phyloP scores from a whole-genome alignment of 2,113 vertebrate species.

The Megaceryle torquata region DNA sequence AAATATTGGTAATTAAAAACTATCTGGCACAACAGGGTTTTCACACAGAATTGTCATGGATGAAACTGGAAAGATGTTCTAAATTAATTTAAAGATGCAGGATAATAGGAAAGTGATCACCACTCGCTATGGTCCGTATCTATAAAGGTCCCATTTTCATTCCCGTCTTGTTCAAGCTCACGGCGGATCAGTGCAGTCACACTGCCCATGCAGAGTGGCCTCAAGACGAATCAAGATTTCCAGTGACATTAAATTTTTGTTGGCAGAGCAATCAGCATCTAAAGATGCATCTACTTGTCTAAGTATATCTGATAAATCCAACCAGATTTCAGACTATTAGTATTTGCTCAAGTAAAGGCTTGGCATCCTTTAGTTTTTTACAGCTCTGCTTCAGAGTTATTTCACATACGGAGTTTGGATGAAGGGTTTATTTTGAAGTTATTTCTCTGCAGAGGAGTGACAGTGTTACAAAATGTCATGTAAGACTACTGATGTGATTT shows the following conservation, averaged over 20 bases:
- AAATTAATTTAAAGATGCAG: neutral
- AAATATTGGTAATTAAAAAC: neutral
- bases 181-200: neutral
- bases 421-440: neutral
- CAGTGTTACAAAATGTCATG: neutral
- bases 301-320: neutral
- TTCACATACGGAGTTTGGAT: neutral
- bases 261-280: neutral
- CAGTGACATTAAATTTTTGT: neutral
- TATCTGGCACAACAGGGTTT: neutral
- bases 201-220: neutral
- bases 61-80: neutral
- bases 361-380: neutral
- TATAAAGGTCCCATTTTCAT: neutral
- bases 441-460: neutral
- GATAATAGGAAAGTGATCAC: neutral
- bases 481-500: neutral
- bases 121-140: fast-evolving
- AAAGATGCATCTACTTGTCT: neutral
- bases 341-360: neutral
- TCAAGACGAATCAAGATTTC: neutral
- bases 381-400: neutral
- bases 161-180: neutral
- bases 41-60: too few relatives aligned
- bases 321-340: neutral